Evolutionary conservation across 2,888 invertebrate genomes (phyloP).

Genomic region (Serripes groenlandicus): DNA sequence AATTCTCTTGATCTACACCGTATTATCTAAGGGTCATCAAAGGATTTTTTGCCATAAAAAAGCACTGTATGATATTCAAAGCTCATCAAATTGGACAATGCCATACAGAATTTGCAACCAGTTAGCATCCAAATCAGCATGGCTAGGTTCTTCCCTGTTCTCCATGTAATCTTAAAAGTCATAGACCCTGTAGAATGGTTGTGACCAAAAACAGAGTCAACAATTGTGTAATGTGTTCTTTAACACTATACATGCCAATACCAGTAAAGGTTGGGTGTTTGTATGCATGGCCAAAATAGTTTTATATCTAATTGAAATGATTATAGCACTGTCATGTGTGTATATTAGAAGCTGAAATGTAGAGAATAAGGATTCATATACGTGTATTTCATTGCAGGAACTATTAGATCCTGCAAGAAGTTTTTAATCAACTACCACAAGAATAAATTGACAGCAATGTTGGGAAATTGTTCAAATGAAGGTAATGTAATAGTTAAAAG

Average conservation of each 20-base stretch:
- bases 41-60: no score
- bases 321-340: not conserved
- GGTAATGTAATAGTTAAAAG: slow-evolving; percentile 53
- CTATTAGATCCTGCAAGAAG: slow-evolving; percentile 75
- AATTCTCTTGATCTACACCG: no score
- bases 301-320: not conserved
- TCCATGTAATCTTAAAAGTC: not conserved
- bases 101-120: no score
- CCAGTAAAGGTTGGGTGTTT: not conserved
- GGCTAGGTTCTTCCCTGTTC: no score
- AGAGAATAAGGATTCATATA: not conserved
- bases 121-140: no score
- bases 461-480: slow-evolving; percentile 69
- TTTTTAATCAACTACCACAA: slow-evolving; percentile 73
- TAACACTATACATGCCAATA: not conserved
- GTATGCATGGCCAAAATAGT: not conserved
- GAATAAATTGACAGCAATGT: slow-evolving; percentile 67
- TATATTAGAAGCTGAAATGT: not conserved
- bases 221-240: not conserved
- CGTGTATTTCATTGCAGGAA: slow-evolving; percentile 59
- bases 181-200: not conserved
- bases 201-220: not conserved
- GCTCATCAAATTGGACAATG: no score
- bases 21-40: no score
- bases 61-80: no score